Base-by-base conservation (phyloP, 2,797 vertebrate genomes). In the Spheniscus humboldti region DNA sequence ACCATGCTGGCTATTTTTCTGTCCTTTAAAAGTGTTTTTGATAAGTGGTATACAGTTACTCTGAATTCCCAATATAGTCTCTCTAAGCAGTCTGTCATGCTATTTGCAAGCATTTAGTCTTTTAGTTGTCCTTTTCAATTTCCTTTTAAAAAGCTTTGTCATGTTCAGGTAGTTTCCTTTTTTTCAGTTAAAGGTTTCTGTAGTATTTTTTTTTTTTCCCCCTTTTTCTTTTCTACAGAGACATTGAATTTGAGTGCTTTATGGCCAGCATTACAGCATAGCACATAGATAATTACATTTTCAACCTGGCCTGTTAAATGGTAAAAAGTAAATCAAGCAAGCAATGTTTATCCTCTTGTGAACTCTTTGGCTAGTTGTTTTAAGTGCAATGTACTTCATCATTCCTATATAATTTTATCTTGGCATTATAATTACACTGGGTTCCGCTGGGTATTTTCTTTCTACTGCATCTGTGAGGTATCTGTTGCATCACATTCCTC, bases 21-120 rank as follows among this genome's bases (percentile, higher is more conserved):
- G 33, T 74, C 86, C 57, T 84, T 94, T 88, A 48, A 57, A 91
- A 94, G 73, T 1, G 3, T 75, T 94, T 94, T 90, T 84, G 82
- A 27, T 68, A 74, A 86, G 83, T 62, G 57, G n/a, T 86, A 75
- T 93, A 84, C 83, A 59, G 73, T 94, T 96, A 92, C 92, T 84
- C 48, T 75, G 62, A 88, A 57, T 9, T 86, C 80, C 69, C 41
- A 78, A 57, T 92, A 84, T 39, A 90, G 76, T 55, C 68, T 62
- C 76, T 91, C 73, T 57, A 78, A 43, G 20, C 57, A 75, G 57
- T 57, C 37, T 94, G 86, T 83, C 57, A 81, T 57, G 41, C 17
- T 90, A n/a, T 94, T 76, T 88, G 25, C 53, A 57, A 86, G 31
- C 64, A 60, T 80, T 86, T 91, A 79, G 68, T 88, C 56, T 94